Evolutionary conservation across 2,888 invertebrate genomes (phyloP), one percentile per base, ranked within the genome.

Genomic region (Drosophila pegasa): DNA sequence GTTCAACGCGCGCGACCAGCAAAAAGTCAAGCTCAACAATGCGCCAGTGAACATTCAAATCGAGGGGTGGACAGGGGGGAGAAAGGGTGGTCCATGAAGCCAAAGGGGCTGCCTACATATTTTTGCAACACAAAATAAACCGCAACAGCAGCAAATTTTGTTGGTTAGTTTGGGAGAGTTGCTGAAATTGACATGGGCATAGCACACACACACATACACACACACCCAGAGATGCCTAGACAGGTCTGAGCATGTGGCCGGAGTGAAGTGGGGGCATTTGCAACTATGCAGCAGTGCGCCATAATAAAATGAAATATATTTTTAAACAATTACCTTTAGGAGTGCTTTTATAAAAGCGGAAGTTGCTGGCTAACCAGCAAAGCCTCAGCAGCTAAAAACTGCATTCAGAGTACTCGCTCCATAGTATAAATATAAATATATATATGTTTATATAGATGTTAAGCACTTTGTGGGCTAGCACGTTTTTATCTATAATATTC

Each of bases 111-210:
- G 35, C 33, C 33, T 75, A 71, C 69, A 83, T 83, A 83, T 88
- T 83, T 87, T 79, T 82, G 86, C 80, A 88, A 79, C 86, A 88
- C 88, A 86, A 83, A 83, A 83, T 85, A 83, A 83, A 83, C 83
- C 83, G 83, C 83, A 85, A 79, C 80, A 87, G 79, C 86, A 83
- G 88, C 86, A 83, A 85, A 86, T 79, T 87, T 88, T 74, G 88
- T 65, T 70, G 88, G 77, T 78, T 87, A 83, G 76, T 85, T 83
- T 71, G 35, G 73, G 62, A 72, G 79, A 68, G 76, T 74, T 79
- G 68, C 75, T 75, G 62, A 70, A 83, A 77, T 80, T 80, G 80
- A 71, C 81, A 81, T 83, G 78, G 75, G 76, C 81, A 64, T 48
- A 35, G 50, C 52, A 52, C 54, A 61, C 70, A 73, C 64, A 73